These are phyloP conservation scores for Matsumyia berberina DNA, from an alignment of 2,888 invertebrate genomes.

Conservation along the genomic window DNA sequence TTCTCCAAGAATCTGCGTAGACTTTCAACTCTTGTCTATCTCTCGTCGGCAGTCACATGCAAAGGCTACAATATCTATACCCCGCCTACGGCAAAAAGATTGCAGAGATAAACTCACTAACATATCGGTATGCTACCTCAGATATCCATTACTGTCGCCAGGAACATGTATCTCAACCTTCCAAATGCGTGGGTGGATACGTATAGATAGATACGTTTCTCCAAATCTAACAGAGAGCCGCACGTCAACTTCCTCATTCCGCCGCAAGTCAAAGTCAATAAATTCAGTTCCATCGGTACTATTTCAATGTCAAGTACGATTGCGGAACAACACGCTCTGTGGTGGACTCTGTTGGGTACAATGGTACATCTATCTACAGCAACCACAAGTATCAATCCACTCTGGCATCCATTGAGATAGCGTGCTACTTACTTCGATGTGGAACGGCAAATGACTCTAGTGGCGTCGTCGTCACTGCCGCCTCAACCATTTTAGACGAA, in stretches of 20 bases:
- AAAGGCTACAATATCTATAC: not conserved
- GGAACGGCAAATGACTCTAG: conserved; percentile 13
- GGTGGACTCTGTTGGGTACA: conserved; percentile 39
- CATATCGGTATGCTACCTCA: not conserved
- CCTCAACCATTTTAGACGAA: conserved; percentile 51
- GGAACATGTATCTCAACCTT: conserved; percentile 31
- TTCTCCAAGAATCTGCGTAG: too few species aligned
- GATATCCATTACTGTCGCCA: conserved; percentile 53
- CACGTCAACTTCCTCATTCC: conserved; percentile 73
- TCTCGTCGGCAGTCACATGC: too few species aligned
- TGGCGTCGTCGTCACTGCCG: not conserved
- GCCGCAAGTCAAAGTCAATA: conserved; percentile 56
- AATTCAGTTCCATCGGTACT: conserved; percentile 66
- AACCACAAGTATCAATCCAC: conserved; percentile 59
- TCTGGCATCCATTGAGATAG: conserved; percentile 48
- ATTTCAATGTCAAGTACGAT: conserved; percentile 75
- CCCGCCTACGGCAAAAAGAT: not conserved
- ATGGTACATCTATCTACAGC: conserved; percentile 39
- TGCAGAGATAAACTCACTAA: not conserved
- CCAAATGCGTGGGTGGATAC: conserved; percentile 34
- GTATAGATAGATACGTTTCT: too few species aligned
- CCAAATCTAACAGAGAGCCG: conserved; percentile 54
- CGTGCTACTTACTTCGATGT: conserved; percentile 70
- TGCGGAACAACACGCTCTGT: conserved; percentile 34
- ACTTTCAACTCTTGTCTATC: too few species aligned